phyloP scores from a whole-genome alignment of 2,113 vertebrate species.

The Paralichthys olivaceus region DNA sequence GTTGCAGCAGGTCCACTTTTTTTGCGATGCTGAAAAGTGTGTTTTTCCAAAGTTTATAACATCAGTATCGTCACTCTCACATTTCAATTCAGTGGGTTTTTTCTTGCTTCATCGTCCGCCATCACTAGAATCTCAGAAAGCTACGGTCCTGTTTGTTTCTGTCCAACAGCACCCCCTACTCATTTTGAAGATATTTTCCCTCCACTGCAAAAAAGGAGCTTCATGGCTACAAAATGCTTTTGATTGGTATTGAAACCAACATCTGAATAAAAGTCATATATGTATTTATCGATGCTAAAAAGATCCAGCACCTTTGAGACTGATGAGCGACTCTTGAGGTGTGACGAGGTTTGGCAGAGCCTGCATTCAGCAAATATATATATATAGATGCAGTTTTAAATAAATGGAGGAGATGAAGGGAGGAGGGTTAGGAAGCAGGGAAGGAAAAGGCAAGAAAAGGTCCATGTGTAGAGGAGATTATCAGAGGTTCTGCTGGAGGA shows the following conservation, averaged over 20 bases:
- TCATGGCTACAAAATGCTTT: neutral
- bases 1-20: constrained; percentile 16
- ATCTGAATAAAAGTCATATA: neutral
- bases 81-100: neutral
- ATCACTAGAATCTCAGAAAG: neutral
- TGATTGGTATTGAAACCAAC: neutral
- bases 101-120: neutral
- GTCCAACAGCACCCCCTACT: constrained; percentile 31
- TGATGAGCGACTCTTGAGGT: constrained; percentile 21
- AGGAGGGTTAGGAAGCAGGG: neutral
- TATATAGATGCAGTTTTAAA: constrained; percentile 33
- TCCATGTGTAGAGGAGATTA: constrained; percentile 17
- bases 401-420: constrained; percentile 7
- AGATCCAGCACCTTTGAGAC: constrained; percentile 14
- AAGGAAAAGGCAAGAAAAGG: neutral
- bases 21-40: constrained; percentile 25
- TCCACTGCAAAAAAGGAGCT: neutral
- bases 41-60: constrained; percentile 4
- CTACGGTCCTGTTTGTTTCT: neutral
- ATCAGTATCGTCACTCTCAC: neutral
- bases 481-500: constrained; percentile 97
- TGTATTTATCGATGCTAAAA: constrained; percentile 11
- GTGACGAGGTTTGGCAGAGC: constrained; percentile 40
- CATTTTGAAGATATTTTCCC: neutral
- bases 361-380: constrained; percentile 29